A percentile compares a stretch with the other conserved stretches of the same genome.
Evolutionary conservation across 2,888 invertebrate genomes (phyloP).

Genomic region (Drosophila macrospina): DNA sequence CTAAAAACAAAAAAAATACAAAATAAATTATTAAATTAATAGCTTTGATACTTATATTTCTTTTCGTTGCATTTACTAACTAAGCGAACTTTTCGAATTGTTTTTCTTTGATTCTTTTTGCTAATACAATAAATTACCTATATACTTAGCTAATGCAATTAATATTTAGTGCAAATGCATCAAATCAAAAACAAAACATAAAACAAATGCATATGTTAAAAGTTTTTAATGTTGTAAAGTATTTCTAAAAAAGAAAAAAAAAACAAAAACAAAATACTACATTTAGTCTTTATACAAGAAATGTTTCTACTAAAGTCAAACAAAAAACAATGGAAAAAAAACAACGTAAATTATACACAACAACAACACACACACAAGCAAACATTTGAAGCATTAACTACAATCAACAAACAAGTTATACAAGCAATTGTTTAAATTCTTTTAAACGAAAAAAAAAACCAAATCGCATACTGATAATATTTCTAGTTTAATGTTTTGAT

Average conservation of each 20-base stretch:
- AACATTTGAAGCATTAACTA: conserved; percentile 36
- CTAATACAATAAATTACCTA: conserved; percentile 64
- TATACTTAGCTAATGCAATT: conserved; percentile 74
- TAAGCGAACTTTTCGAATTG: conserved; percentile 33
- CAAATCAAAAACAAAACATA: conserved; percentile 47
- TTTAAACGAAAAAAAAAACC: conserved; percentile 64
- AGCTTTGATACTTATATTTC: conserved; percentile 33
- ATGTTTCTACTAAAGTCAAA: conserved; percentile 62
- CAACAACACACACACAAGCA: conserved; percentile 27
- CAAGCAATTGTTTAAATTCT: conserved; percentile 76
- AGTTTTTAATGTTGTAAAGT: conserved; percentile 72
- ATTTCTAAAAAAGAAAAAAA: conserved; percentile 27
- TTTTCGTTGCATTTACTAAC: conserved; percentile 70
- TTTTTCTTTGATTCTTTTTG: conserved; percentile 39
- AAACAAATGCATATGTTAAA: conserved; percentile 62
- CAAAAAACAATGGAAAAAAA: conserved; percentile 18
- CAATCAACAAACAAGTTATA: conserved; percentile 53
- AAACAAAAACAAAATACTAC: conserved; percentile 19
- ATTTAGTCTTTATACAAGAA: conserved; percentile 67
- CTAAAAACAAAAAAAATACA: conserved; percentile 7
- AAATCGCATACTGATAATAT: conserved; percentile 62
- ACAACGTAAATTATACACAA: conserved; percentile 8
- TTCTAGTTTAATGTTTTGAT: conserved; percentile 79
- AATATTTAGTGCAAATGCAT: conserved; percentile 59
- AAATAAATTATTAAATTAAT: conserved; percentile 13